Evolutionary conservation across 2,888 invertebrate species (phyloP), one percentile per base, ranked within the genome.

Genomic region (Amblyjoppa fuscipennis): DNA sequence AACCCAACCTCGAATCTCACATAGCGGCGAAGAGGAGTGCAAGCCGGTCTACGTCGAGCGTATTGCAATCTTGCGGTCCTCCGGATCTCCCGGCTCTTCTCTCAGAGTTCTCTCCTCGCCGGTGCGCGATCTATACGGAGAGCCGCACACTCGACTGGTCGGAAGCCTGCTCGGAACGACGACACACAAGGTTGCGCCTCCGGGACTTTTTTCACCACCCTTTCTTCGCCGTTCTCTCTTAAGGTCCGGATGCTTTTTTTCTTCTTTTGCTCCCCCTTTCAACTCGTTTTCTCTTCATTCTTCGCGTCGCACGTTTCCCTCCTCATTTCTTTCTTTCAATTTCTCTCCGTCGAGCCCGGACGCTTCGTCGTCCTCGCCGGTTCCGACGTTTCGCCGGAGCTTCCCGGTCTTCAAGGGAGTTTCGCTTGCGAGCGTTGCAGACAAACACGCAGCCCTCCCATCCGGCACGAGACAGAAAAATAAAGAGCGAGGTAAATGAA

Each of bases 61-160:
- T 82, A 71, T 85, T 85, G 85, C 85, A 83, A 83, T 85, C 80
- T 85, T 83, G 80, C 64, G 85, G 85, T 85, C 83, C 83, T 83
- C 80, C 85, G 85, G 83, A 80, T 74, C 76, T 83, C 80, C 41
- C n/a, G 83, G 80, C 80, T 80, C 61, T 49, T 25, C 70, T 59
- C 81, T 74, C 53, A 13, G 34, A 31, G 45, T 45, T 45, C 45
- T 28, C 83, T 75, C 70, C 16, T 59, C 64, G 53, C 45, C 49
- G 34, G n/a, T n/a, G 16, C 45, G 56, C 78, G 31, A 56, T 78
- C 49, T 31, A 45, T 76, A 38, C 71, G 70, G 13, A 78, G n/a
- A 56, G 25, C 34, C 28, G 45, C 45, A 31, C 53, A 75, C 70
- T 78, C 64, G 75, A 66, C 73, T 77, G 41, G 64, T 64, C 64